Base-by-base conservation (phyloP, 1,140 invertebrate species). In the Drosophila littoralis region DNA sequence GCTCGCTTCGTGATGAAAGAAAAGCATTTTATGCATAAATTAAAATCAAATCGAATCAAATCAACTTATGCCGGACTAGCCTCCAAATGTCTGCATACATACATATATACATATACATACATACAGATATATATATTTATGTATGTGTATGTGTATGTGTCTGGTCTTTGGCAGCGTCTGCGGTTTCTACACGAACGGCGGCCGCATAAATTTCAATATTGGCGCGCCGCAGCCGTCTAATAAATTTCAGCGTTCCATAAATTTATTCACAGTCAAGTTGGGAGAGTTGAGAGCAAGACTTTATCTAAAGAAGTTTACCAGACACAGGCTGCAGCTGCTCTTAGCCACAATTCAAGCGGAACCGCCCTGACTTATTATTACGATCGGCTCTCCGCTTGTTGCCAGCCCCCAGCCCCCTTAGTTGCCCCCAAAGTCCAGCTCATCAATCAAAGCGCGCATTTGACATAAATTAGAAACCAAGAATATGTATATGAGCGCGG, bases 21-120 rank as follows among this genome's bases (percentile, higher is more conserved):
- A 89, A 89, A 89, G 70, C 79, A 89, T 89, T 89, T 89, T 81
- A 74, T 89, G 84, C 85, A 89, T 89, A 89, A 89, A 89, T 89
- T 89, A 89, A 84, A 88, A 88, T 83, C 83, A 77, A 88, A 88
- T 89, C 77, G 83, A 89, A 88, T 89, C 83, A 88, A 88, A 89
- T 77, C 83, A 83, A 77, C 81, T 76, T 76, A 66, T 66, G 22
- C 22, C 5, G 63, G 63, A 58, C 63, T 58, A 51, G 63, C 45
- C 63, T 50, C 65, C 59, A 36, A 67, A 68, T 46, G 32, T 59
- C 28, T 59, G 32, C 35, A 46, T 46, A 35, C 22, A 15, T 33
- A 32, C 2, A 36, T 17, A 36, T 10, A 36, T 54, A 54, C 45
- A 43, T 10, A 38, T 22, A 13, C 7, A 57, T 13, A 59, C 7